Evolutionary conservation across 2,797 vertebrate genomes (phyloP).

Genomic region (Cyprinella venusta): DNA sequence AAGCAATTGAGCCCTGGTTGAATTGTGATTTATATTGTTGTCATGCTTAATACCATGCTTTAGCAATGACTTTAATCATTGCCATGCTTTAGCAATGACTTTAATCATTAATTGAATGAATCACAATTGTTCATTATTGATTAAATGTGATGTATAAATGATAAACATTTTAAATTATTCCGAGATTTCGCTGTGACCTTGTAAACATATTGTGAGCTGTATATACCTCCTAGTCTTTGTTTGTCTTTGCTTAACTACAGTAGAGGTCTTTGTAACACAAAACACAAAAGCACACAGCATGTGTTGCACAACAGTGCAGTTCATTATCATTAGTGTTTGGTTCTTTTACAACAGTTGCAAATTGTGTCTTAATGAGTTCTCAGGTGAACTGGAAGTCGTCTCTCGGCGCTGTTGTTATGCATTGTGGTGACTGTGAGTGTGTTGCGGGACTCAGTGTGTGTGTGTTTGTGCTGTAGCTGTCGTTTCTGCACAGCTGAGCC

Average conservation of each 20-base stretch:
- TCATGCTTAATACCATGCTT: neutral
- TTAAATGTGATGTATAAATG: neutral
- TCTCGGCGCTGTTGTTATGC: constrained; percentile 23
- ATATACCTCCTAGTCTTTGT: neutral
- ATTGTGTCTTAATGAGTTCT: constrained; percentile 34
- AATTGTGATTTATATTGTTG: neutral
- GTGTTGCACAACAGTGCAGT: constrained; percentile 27
- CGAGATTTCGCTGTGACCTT: neutral
- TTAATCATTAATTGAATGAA: neutral
- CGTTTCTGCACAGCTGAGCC: constrained; percentile 15
- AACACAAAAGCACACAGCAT: neutral
- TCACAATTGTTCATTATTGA: neutral
- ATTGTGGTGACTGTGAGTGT: neutral
- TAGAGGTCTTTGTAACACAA: neutral
- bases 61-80: neutral
- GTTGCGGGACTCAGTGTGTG: neutral
- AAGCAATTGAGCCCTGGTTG: neutral
- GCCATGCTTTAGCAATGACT: too few species aligned
- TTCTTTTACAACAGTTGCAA: neutral
- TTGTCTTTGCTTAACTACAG: neutral
- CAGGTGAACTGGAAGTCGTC: constrained; percentile 2
- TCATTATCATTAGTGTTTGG: constrained; percentile 3
- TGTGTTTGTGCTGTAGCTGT: constrained; percentile 11
- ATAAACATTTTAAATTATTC: neutral
- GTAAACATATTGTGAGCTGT: neutral